Base-by-base conservation (phyloP, 2,797 vertebrate genomes). In the Thalassophryne amazonica region DNA sequence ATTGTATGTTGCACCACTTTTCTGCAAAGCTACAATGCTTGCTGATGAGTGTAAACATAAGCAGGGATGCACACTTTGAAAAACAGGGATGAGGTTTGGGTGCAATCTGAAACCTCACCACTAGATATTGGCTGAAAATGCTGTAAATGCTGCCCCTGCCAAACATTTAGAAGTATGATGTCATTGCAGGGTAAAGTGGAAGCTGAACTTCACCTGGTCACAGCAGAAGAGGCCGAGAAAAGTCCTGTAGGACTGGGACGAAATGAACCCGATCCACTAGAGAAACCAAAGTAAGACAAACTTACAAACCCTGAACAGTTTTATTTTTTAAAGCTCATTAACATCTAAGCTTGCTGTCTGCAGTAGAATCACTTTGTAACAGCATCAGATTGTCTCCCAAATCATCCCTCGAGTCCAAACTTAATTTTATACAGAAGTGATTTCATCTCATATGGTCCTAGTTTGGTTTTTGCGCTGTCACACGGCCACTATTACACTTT, bases 241-340 rank as follows among this genome's bases (percentile, higher is more conserved):
- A 93, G 90, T 47, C 96, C 97, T 0, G 97, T 96, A 0, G 97
- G 97, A 21, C 89, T 98, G 17, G 97, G 94, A 28, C 93, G 96
- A 17, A 98, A 95, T 0, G 97, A 99, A 63, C 97, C 97, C 0
- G 97, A 99, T 35, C 97, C 97, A 0, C 86, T 99, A 76, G 97
- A 98, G 89, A 98, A 99, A 84, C 96, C 97, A 75, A 98, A 98
- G 96, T 98, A 87, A 94, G 95, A 57, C 4, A n/a, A n/a, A n/a
- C n/a, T n/a, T n/a, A n/a, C n/a, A n/a, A n/a, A n/a, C n/a, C n/a
- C n/a, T n/a, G n/a, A n/a, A n/a, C n/a, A n/a, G n/a, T n/a, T n/a
- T n/a, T n/a, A n/a, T n/a, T n/a, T n/a, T n/a, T n/a, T n/a, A n/a
- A n/a, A n/a, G n/a, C n/a, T n/a, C n/a, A n/a, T n/a, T n/a, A n/a